Base-by-base conservation (phyloP, 2,888 invertebrate species). In the Harpalus rufipes region DNA sequence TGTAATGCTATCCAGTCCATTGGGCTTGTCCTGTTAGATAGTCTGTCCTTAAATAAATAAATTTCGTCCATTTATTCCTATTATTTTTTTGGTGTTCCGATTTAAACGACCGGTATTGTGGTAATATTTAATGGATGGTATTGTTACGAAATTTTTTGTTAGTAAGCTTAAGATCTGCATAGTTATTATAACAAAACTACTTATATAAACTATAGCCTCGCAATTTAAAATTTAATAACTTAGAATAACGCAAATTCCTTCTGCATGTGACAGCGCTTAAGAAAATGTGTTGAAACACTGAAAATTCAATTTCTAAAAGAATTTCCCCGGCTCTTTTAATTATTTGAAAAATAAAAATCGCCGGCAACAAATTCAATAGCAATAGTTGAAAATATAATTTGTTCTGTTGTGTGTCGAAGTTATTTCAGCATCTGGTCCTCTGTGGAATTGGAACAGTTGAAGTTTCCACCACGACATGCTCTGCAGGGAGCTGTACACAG, bases 331-430 rank as follows among this genome's bases (percentile, higher is more conserved):
- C 44, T 10, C 44, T 5, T 51, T 51, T 51, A 51, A 51, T 51
- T 51, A 51, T 51, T 51, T 51, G 44, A 51, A 51, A 51, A 51
- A 51, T 51, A 51, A 51, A 51, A 51, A 51, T 51, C 44, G 44
- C 44, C 5, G 5, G 44, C 10, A 51, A 51, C 10, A 51, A 51
- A 51, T 51, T 51, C 44, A 51, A 51, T 51, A 51, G 44, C 44
- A 51, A 51, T 44, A 44, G 44, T 44, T 44, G 44, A 7, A 44
- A 44, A 44, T 51, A 51, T 51, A 51, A 51, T 51, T 51, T 51
- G 44, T 1, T 3, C 10, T 12, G 44, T 1, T 51, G 44, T 51
- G 44, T 2, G 44, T 4, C 1, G 44, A 51, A 51, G 44, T 51
- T 51, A 12, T 51, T 51, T 51, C 44, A 12, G 10, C 44, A 51